Percentiles rank a stretch among this genome's conserved stretches.
Conservation (phyloP, 2,113 vertebrate species). For the Saguinus midas region DNA sequence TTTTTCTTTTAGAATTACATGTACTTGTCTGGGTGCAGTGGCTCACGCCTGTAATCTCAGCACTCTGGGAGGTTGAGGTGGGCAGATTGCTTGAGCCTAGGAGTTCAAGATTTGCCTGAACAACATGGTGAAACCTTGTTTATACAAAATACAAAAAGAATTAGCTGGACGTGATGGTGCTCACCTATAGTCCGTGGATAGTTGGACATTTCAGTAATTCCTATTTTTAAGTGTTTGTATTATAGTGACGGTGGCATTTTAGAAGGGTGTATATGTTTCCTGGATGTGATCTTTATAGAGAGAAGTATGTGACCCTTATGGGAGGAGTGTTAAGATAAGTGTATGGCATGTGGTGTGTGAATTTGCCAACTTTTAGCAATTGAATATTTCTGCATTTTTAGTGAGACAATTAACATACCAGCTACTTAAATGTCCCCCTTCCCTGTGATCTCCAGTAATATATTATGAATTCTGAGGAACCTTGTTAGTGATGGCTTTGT, state of each 20-base stretch:
- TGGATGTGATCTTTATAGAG: not conserved
- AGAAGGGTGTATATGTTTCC: not conserved
- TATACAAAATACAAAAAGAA: no score
- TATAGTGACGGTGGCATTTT: not conserved
- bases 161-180: no score
- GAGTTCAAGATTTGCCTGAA: no score
- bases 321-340: not conserved
- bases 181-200: not conserved
- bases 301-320: not conserved
- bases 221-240: not conserved
- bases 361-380: constrained; percentile 10
- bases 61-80: no score
- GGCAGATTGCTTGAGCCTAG: no score
- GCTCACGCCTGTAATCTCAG: no score
- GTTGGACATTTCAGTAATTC: not conserved
- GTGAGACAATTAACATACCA: not conserved
- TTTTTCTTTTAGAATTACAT: constrained; percentile 24
- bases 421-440: not conserved
- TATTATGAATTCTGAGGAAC: not conserved
- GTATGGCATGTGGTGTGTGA: not conserved
- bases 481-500: constrained; percentile 22
- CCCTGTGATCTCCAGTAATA: not conserved
- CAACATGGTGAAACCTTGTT: no score
- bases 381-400: constrained; percentile 16
- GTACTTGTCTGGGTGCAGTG: no score